phyloP scores from a whole-genome alignment of 2,888 invertebrate species.

The Stenchaetothrips biformis region DNA sequence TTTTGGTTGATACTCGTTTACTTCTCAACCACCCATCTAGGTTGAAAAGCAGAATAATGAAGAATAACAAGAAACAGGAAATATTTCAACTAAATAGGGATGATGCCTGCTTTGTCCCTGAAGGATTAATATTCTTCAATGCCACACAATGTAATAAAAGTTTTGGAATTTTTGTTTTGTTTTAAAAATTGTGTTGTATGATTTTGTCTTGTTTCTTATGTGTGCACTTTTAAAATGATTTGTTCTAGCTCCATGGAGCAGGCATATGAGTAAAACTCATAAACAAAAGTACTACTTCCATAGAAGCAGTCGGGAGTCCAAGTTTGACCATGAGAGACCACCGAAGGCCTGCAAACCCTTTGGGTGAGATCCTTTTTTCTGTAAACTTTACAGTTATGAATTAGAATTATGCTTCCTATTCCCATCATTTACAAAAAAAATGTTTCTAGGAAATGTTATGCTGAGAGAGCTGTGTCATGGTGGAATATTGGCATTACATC shows the following conservation, averaged over 20 bases:
- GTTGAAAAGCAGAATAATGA: constrained; percentile 30
- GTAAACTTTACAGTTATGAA: neutral
- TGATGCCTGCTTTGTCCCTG: constrained; percentile 52
- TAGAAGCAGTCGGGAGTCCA: constrained; percentile 39
- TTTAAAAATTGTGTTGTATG: constrained; percentile 27
- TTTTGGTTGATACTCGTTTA: neutral
- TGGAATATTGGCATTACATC: neutral
- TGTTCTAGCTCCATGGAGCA: constrained; percentile 48
- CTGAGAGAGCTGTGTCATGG: constrained; percentile 5
- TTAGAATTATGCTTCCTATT: too few relatives aligned
- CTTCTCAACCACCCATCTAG: constrained; percentile 26
- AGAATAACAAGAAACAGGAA: constrained; percentile 30
- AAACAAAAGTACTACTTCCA: constrained; percentile 48
- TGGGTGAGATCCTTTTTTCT: neutral
- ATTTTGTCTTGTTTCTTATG: constrained; percentile 42
- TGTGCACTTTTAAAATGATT: constrained; percentile 45
- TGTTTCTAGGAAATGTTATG: neutral
- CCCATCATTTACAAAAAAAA: too few relatives aligned
- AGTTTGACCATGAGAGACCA: constrained; percentile 45
- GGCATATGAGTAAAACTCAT: constrained; percentile 45
- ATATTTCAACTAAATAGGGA: constrained; percentile 42
- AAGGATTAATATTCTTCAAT: constrained; percentile 56
- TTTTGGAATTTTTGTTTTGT: constrained; percentile 16
- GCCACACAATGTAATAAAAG: constrained; percentile 53
- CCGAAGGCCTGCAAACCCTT: constrained; percentile 39